These are phyloP conservation scores for Platysteira castanea DNA, from an alignment of 2,113 vertebrate genomes.

Conservation along the genomic window DNA sequence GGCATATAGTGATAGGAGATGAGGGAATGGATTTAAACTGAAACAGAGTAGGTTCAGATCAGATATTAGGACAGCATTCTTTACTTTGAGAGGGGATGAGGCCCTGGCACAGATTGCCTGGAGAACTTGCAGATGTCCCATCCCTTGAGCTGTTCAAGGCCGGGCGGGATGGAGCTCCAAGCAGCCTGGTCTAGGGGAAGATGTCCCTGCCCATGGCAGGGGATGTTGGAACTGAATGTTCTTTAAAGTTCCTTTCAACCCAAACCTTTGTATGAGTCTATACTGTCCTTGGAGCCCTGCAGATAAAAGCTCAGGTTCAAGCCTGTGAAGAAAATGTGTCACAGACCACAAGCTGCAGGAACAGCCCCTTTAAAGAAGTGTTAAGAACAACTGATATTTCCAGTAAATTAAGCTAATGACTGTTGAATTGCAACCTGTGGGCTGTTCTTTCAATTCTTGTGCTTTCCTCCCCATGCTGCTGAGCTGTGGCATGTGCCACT, in stretches of 20 bases:
- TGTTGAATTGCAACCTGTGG: neutral
- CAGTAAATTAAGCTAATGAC: neutral
- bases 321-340: neutral
- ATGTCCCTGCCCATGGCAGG: neutral
- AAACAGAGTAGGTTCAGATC: neutral
- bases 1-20: neutral
- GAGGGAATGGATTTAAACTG: neutral
- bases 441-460: neutral
- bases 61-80: neutral
- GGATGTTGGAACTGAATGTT: neutral
- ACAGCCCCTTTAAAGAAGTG: neutral
- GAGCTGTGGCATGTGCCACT: neutral
- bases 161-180: neutral
- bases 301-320: neutral
- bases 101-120: neutral
- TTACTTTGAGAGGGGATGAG: neutral
- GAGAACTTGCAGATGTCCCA: neutral
- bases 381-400: neutral
- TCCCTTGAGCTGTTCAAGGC: neutral
- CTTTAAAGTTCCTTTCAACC: neutral
- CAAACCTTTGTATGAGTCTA: neutral
- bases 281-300: neutral
- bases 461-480: accelerated
- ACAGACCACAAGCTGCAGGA: neutral
- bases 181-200: neutral